Conservation (phyloP, 2,888 invertebrate genomes). For the Gari tellinella region DNA sequence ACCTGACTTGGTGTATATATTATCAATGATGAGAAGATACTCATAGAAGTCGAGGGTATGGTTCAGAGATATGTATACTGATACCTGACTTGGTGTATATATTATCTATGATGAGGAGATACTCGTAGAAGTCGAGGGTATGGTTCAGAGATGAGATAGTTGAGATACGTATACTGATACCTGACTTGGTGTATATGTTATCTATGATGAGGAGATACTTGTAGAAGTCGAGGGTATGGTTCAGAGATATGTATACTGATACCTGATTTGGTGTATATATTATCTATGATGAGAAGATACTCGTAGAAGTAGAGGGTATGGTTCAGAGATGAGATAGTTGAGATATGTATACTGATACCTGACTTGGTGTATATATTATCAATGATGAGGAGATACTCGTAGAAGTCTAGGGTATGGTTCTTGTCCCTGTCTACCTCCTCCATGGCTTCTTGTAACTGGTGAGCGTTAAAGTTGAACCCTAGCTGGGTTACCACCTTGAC, state of each 20-base stretch:
- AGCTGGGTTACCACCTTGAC: conserved; percentile 40
- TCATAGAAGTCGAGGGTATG: conserved; percentile 78
- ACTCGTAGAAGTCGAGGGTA: conserved; percentile 79
- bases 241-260: no score
- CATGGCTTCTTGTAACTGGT: conserved; percentile 75
- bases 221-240: conserved; percentile 77
- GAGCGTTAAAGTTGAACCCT: conserved; percentile 52
- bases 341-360: background rate
- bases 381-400: conserved; percentile 75
- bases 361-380: conserved; percentile 67
- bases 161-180: no score
- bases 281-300: conserved; percentile 74
- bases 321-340: conserved; percentile 40
- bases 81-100: conserved; percentile 50
- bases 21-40: conserved; percentile 74
- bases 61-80: conserved; percentile 39
- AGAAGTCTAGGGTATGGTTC: conserved; percentile 77
- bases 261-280: conserved; percentile 58
- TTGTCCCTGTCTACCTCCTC: conserved; percentile 76
- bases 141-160: no score
- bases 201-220: conserved; percentile 77
- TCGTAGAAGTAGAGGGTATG: conserved; percentile 78
- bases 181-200: conserved; percentile 62
- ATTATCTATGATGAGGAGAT: conserved; percentile 74
- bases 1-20: conserved; percentile 58